Evolutionary conservation across 1,140 invertebrate genomes (phyloP).

Genomic region (Metaphire vulgaris): DNA sequence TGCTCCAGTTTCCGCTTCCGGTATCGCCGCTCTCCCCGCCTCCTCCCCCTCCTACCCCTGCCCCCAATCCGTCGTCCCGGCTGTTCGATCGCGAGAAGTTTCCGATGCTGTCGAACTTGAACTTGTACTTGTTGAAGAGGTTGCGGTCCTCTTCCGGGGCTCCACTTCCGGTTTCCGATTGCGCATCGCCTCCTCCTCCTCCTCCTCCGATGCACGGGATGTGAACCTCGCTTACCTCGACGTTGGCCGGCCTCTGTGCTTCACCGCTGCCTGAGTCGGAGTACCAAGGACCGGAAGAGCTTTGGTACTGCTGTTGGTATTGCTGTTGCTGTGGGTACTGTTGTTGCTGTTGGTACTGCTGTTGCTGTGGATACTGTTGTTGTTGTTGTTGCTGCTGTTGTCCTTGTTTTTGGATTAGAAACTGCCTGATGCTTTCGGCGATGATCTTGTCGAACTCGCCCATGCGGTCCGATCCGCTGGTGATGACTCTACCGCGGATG

Average conservation of each 20-base stretch:
- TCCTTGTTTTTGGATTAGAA: neutral
- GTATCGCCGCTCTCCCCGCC: too few species aligned
- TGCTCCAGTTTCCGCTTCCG: neutral
- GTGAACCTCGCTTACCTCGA: neutral
- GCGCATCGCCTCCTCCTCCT: too few species aligned
- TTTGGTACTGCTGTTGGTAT: neutral
- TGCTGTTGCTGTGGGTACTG: neutral
- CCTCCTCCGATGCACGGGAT: neutral
- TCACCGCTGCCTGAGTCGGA: neutral
- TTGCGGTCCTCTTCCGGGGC: neutral
- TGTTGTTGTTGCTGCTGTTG: neutral
- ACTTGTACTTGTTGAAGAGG: conserved; percentile 7
- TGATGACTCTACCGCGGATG: neutral
- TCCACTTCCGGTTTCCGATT: neutral
- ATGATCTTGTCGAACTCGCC: neutral
- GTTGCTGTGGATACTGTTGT: neutral
- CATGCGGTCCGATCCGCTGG: neutral
- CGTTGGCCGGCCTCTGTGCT: neutral
- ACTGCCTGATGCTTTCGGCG: neutral
- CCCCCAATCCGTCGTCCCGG: neutral
- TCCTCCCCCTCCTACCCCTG: too few species aligned
- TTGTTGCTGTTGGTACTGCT: neutral
- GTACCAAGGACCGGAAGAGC: neutral
- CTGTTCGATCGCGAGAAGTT: conserved; percentile 3
- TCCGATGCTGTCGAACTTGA: conserved; percentile 19